Percentiles rank a stretch among this genome's conserved stretches.
Conservation (phyloP, 2,888 invertebrate genomes). For the Archaeoteleia sp. region DNA sequence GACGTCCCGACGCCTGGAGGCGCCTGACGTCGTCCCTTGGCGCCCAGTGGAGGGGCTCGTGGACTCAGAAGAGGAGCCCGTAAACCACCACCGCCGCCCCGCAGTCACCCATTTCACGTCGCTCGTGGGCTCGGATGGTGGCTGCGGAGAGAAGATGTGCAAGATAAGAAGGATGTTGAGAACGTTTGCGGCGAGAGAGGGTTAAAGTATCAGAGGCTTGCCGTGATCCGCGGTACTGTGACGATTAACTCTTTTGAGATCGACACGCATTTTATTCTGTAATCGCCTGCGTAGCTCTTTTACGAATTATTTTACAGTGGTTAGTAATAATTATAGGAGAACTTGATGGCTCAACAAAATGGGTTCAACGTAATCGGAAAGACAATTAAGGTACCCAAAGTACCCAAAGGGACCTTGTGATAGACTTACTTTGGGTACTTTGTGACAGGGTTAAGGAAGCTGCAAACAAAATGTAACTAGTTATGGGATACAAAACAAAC, state of each 20-base stretch:
- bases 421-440: too few relatives aligned
- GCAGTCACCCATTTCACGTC: slow-evolving; percentile 53
- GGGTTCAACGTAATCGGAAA: too few relatives aligned
- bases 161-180: slow-evolving; percentile 17
- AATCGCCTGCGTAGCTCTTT: too few relatives aligned
- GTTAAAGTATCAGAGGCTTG: slow-evolving; percentile 18
- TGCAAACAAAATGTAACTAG: too few relatives aligned
- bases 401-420: too few relatives aligned
- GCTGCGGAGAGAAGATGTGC: slow-evolving; percentile 8
- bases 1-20: slow-evolving; percentile 66
- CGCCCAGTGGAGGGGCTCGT: slow-evolving; percentile 55
- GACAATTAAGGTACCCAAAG: too few relatives aligned
- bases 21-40: slow-evolving; percentile 56
- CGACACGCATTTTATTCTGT: slow-evolving; percentile 35
- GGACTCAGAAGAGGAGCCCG: slow-evolving; percentile 49
- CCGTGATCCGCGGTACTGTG: slow-evolving; percentile 14
- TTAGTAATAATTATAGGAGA: too few relatives aligned
- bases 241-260: slow-evolving; percentile 31
- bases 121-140: slow-evolving; percentile 27
- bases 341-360: too few relatives aligned
- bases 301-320: too few relatives aligned
- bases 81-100: slow-evolving; percentile 38
- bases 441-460: too few relatives aligned
- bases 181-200: slow-evolving; percentile 21
- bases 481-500: too few relatives aligned